Base-by-base conservation (phyloP, 2,113 vertebrate genomes). In the Castor canadensis region DNA sequence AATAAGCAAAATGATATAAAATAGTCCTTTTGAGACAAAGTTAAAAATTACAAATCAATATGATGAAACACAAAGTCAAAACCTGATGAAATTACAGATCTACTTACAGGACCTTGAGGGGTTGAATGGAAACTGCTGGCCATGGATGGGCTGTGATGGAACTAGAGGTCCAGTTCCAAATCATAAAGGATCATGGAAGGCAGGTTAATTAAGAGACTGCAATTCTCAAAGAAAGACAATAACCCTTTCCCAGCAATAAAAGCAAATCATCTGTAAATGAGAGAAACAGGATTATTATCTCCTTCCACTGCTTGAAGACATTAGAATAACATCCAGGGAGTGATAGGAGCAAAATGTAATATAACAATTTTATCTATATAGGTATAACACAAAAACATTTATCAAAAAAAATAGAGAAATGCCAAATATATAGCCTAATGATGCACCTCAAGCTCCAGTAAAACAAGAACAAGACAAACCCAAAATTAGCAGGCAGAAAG, bases 101-200 rank as follows among this genome's bases (percentile, higher is more conserved):
- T 66, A 84, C 82, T 60, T 24, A 60, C 58, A 93, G 38, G 73
- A 82, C 86, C 35, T 64, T 95, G 45, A 92, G 22, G 75, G n/a
- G 47, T 35, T 72, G 47, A 60, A 52, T 6, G 89, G 19, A n/a
- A 93, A 82, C 30, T 64, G 17, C 54, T 81, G 35, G 66, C 7
- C 58, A 66, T 24, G 24, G 30, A 22, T 35, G 32, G 60, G 54
- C 32, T 95, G 15, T 76, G 66, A 86, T 35, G 13, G 19, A 62
- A 62, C 4, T 62, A 28, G 60, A 62, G 60, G 9, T 26, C 60
- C 22, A 62, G 26, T 62, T 62, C 6, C 60, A 62, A 62, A 62
- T 62, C 60, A 30, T 28, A 26, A 62, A 62, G 26, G 6, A 28
- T 26, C 22, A 26, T 62, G 60, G 32, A n/a, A 93, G 20, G 45